Conservation (phyloP, 2,888 invertebrate species). For the Netelia inedita region DNA sequence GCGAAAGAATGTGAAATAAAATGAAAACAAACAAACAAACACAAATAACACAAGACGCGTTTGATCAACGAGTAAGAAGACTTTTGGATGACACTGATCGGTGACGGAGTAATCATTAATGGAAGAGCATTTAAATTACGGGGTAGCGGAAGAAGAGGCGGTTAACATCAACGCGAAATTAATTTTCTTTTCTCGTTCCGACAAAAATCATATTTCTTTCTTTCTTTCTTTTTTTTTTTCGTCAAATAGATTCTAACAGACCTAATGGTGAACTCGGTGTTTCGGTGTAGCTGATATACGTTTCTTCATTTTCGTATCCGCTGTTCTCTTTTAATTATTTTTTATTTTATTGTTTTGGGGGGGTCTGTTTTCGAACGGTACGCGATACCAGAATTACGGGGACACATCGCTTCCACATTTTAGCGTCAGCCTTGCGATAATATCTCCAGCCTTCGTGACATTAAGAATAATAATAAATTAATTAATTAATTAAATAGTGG, state of each 20-base stretch:
- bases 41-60: background rate
- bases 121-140: slow-evolving; percentile 17
- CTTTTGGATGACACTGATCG: slow-evolving; percentile 49
- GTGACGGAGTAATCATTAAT: slow-evolving; percentile 7
- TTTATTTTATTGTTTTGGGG: slow-evolving; percentile 20
- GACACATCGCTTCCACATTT: slow-evolving; percentile 36
- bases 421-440: slow-evolving; percentile 41
- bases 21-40: slow-evolving; percentile 18
- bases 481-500: slow-evolving; percentile 52
- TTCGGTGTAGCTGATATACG: slow-evolving; percentile 8
- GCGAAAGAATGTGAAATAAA: slow-evolving; percentile 18
- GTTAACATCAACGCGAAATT: background rate
- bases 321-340: background rate
- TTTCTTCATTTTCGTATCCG: background rate
- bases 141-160: slow-evolving; percentile 46
- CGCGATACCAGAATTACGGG: slow-evolving; percentile 43
- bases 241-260: background rate
- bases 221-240: background rate
- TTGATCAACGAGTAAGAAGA: slow-evolving; percentile 57
- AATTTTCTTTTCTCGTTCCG: background rate
- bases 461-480: slow-evolving; percentile 21
- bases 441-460: slow-evolving; percentile 35
- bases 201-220: background rate
- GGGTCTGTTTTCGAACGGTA: slow-evolving; percentile 19
- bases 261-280: slow-evolving; percentile 28